These are phyloP conservation scores for Epinephelus awoara DNA, from an alignment of 2,797 vertebrate species.

Conservation along the genomic window DNA sequence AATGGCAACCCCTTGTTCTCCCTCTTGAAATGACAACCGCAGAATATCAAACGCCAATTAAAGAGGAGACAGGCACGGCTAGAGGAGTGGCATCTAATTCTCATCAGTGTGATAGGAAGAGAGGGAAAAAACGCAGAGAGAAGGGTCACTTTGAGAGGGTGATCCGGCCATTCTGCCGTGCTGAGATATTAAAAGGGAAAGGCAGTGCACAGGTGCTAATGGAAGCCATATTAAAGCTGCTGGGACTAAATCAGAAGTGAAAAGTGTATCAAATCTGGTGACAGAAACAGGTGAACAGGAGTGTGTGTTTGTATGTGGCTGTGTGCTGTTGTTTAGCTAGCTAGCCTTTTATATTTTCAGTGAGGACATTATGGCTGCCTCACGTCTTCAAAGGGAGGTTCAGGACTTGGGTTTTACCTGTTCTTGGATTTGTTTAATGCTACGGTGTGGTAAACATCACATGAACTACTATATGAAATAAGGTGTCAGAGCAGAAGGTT, in stretches of 20 bases:
- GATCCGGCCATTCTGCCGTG: constrained; percentile 34
- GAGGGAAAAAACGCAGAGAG: not conserved
- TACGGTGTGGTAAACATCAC: not conserved
- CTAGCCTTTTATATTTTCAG: constrained; percentile 1
- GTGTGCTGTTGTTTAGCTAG: constrained; percentile 16
- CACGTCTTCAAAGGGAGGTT: constrained; percentile 6
- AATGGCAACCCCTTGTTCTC: constrained; percentile 78
- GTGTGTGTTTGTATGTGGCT: constrained; percentile 11
- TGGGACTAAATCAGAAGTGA: constrained; percentile 57
- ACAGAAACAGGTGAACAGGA: constrained; percentile 10
- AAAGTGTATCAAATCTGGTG: constrained; percentile 42
- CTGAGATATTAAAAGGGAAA: constrained; percentile 65
- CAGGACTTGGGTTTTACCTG: not conserved
- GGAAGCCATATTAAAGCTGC: constrained; percentile 39
- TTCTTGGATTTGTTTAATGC: not conserved
- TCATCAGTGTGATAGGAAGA: constrained; percentile 69
- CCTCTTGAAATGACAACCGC: constrained; percentile 80
- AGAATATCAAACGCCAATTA: constrained; percentile 87
- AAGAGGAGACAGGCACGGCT: constrained; percentile 75
- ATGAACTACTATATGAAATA: too few species aligned
- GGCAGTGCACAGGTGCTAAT: constrained; percentile 51
- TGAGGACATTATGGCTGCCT: not conserved
- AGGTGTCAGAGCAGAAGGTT: too few species aligned
- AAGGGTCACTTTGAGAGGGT: constrained; percentile 74
- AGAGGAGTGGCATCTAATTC: constrained; percentile 84